A percentile compares a stretch with the other conserved stretches of the same genome.
These are phyloP conservation scores for Remorina albescens DNA, from an alignment of 2,797 vertebrate species.

Conservation along the genomic window DNA sequence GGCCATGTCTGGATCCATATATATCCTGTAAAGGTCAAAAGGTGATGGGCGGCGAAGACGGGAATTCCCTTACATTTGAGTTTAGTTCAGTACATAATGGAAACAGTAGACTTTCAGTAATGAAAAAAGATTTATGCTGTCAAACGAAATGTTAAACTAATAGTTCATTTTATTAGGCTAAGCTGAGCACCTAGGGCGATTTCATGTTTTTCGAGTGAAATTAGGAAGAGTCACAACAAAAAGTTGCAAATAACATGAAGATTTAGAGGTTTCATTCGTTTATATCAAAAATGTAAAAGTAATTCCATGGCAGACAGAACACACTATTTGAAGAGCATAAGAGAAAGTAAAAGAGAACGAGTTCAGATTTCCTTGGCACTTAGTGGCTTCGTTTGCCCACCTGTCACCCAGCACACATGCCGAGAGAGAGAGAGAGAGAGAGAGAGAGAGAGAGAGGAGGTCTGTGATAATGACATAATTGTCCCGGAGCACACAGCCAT, in stretches of 20 bases:
- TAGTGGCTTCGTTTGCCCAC: conserved; percentile 63
- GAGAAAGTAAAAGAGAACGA: conserved; percentile 44
- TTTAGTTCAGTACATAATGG: conserved; percentile 14
- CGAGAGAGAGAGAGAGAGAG: conserved; percentile 13
- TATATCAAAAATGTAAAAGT: conserved; percentile 14
- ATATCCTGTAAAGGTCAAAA: conserved; percentile 56
- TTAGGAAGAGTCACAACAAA: neutral
- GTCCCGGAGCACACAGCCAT: conserved; percentile 80
- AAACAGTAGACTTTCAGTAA: conserved; percentile 15
- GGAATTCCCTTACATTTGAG: conserved; percentile 61
- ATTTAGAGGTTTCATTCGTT: conserved; percentile 15
- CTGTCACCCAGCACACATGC: conserved; percentile 54
- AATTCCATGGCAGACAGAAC: neutral
- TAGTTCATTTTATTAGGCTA: neutral
- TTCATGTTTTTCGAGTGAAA: neutral
- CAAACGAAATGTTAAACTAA: too few species aligned
- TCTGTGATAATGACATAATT: conserved; percentile 84
- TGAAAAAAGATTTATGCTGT: too few species aligned
- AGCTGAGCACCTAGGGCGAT: neutral
- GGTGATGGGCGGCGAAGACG: conserved; percentile 47
- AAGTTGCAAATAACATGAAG: neutral
- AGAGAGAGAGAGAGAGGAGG: conserved; percentile 45
- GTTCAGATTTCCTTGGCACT: conserved; percentile 69
- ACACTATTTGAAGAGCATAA: conserved; percentile 20
- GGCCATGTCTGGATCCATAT: conserved; percentile 53